Evolutionary conservation across 1,140 invertebrate genomes (phyloP).

Genomic region (Gonatopus flavifemur): DNA sequence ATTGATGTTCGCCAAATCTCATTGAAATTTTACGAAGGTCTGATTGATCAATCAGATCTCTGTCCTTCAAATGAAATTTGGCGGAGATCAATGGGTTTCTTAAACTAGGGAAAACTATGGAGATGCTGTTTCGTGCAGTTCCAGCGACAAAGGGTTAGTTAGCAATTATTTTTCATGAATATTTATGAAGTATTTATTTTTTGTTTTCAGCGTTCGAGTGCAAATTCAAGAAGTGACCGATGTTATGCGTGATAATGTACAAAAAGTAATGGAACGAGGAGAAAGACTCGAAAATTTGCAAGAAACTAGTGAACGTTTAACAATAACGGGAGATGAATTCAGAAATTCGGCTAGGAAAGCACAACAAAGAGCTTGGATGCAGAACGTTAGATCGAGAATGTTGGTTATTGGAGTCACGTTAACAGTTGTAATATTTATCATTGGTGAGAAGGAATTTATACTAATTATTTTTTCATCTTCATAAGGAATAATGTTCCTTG

Average conservation of each 20-base stretch:
- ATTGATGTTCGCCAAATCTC: too few species aligned
- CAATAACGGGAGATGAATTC: conserved; percentile 57
- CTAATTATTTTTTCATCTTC: too few species aligned
- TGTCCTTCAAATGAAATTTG: too few species aligned
- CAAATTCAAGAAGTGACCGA: conserved; percentile 63
- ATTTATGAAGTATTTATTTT: conserved; percentile 3
- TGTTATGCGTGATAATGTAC: conserved; percentile 63
- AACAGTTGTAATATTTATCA: conserved; percentile 44
- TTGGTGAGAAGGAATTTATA: conserved; percentile 38
- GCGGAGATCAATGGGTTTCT: too few species aligned
- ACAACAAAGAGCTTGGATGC: conserved; percentile 58
- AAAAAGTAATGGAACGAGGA: conserved; percentile 61
- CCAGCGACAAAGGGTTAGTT: neutral
- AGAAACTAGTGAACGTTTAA: conserved; percentile 58
- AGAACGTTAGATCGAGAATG: conserved; percentile 54
- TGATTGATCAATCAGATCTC: too few species aligned
- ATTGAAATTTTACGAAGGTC: too few species aligned
- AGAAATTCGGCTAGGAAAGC: conserved; percentile 55
- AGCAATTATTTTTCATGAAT: neutral
- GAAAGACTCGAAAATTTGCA: conserved; percentile 62
- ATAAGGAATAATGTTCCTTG: neutral
- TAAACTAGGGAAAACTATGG: neutral
- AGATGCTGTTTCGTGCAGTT: neutral
- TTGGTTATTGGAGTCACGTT: conserved; percentile 41
- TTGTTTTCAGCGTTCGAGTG: conserved; percentile 48